Evolutionary conservation across 35 echinoderm and acorn worm genomes (phyloP), one percentile per base, ranked within the genome.

Genomic region (Ophioderma brevispina): DNA sequence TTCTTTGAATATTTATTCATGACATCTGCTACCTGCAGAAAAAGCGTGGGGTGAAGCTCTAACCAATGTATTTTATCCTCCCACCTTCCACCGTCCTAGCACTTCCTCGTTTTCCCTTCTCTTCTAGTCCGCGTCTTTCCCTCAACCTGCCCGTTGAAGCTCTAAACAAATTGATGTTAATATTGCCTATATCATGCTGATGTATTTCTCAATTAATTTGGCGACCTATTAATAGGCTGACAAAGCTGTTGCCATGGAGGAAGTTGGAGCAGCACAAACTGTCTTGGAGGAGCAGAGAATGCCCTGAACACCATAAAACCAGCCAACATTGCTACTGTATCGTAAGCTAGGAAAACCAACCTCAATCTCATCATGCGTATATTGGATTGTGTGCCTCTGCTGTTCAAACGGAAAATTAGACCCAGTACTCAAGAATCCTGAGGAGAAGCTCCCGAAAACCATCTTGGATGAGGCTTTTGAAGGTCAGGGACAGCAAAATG

Each of bases 251-350:
- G 96, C 96, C 15, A 76, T 87, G 87, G 77, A 31, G 0, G 94
- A 98, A 76, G 81, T 98, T 14, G 92, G 92, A 78, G 89, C 88
- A 32, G 96, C 96, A 37, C 94, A 94, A 38, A 92, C 96, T 0
- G 96, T 92, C 19, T 46, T 98, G 75, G 96, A 31, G 96, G 91
- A 63, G 96, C 96, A 33, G 96, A 98, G 64, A 89, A 89, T 15
- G 96, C 96, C n/a, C 81, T 98, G 36, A 98, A 98, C 55, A 98
- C 96, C 89, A 98, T 98, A 80, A 98, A 98, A 87, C 96, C 96
- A 25, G 56, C 96, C 70, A 88, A 98, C 64, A 98, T 98, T 21
- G 33, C 96, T 18, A 98, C 96, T 0, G 96, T 98, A 13, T 90
- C 79, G 96, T 43, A 98, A 94, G 86, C 96, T 98, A 14, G 96